Evolutionary conservation across 2,888 invertebrate species (phyloP).

Genomic region (Orchestes rusci): DNA sequence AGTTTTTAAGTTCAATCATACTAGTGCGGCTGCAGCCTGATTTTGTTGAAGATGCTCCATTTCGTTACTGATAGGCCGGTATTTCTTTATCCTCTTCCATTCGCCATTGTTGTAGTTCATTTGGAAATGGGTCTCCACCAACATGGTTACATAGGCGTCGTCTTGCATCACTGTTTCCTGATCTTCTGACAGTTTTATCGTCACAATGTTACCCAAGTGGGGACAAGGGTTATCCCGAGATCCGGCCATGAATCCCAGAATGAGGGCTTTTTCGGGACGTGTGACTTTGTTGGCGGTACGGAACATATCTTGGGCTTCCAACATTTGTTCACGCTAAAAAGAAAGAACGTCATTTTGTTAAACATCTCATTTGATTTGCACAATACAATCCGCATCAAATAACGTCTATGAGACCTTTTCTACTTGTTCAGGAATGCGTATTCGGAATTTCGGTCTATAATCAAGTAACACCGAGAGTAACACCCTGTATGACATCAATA

Average conservation of each 20-base stretch:
- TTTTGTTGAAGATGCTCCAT: conserved; percentile 40
- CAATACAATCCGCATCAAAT: no score
- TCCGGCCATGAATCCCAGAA: conserved; percentile 98
- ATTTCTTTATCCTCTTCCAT: conserved; percentile 93
- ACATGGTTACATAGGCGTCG: conserved; percentile 68
- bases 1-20: conserved; percentile 29
- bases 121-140: conserved; percentile 91
- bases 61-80: conserved; percentile 60
- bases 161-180: conserved; percentile 85
- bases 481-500: no score
- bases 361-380: no score
- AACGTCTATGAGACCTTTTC: no score
- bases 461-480: no score
- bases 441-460: no score
- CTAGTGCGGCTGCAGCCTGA: conserved; percentile 35
- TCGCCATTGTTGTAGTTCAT: conserved; percentile 98
- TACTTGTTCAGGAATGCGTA: no score
- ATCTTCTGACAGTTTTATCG: conserved; percentile 90
- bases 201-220: conserved; percentile 92
- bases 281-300: conserved; percentile 92
- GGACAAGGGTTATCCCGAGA: conserved; percentile 95
- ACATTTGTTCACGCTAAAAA: conserved; percentile 86
- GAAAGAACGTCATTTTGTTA: no score
- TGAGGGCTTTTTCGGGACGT: conserved; percentile 92
- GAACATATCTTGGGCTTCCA: conserved; percentile 97